Percentiles rank a stretch among this genome's conserved stretches.
Conservation (phyloP, 2,797 vertebrate genomes). For the Galagoides demidoff region DNA sequence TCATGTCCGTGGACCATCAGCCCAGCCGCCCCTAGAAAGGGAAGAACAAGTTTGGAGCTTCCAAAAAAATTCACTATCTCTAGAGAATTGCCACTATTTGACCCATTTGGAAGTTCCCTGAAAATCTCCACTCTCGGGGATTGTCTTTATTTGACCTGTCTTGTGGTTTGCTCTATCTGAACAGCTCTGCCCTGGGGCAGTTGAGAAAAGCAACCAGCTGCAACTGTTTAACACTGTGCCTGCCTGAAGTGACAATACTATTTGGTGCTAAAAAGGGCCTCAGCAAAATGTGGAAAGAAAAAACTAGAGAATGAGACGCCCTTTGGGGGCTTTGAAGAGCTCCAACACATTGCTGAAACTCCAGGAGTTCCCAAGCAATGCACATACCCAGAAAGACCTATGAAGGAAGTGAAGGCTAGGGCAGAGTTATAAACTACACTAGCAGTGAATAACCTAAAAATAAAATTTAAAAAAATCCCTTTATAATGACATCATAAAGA, state of each 20-base stretch:
- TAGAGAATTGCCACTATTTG: too few species aligned
- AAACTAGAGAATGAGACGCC: not conserved
- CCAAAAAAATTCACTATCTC: too few species aligned
- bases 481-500: not conserved
- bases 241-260: not conserved
- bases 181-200: too few species aligned
- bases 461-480: not conserved
- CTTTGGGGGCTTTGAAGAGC: not conserved
- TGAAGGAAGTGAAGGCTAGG: not conserved
- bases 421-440: too few species aligned
- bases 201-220: not conserved
- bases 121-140: too few species aligned
- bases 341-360: not conserved
- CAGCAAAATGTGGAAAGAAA: not conserved
- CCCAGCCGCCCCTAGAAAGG: not conserved
- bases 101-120: too few species aligned
- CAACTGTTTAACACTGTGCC: not conserved
- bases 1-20: not conserved
- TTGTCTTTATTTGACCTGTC: not conserved
- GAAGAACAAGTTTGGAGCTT: not conserved
- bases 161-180: not conserved
- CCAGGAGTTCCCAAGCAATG: not conserved
- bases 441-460: not conserved
- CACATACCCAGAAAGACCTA: not conserved
- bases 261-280: not conserved